Evolutionary conservation across 2,888 invertebrate genomes (phyloP).

Genomic region (Portevinia maculata): DNA sequence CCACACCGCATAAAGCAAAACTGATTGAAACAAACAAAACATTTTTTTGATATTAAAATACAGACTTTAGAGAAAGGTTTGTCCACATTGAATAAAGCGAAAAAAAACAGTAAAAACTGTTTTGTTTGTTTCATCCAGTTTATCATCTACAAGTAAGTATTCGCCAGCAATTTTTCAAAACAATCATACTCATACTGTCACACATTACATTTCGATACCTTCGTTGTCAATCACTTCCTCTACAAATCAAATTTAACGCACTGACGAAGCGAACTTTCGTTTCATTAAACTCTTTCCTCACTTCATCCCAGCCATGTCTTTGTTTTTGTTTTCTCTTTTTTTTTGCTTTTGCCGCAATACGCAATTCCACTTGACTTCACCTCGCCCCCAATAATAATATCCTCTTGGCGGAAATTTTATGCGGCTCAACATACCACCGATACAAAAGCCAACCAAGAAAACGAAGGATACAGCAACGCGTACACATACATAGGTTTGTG

Average conservation of each 20-base stretch:
- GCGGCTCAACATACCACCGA: conserved; percentile 35
- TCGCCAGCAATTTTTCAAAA: too few relatives aligned
- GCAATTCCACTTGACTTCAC: conserved; percentile 43
- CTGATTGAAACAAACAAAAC: too few relatives aligned
- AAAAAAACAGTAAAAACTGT: too few relatives aligned
- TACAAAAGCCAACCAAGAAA: conserved; percentile 13
- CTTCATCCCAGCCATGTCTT: conserved; percentile 7
- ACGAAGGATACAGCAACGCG: conserved; percentile 13
- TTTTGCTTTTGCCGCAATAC: conserved; percentile 26
- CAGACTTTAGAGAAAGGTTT: too few relatives aligned
- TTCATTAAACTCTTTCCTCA: conserved; percentile 29
- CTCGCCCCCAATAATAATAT: conserved; percentile 49
- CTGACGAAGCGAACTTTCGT: conserved; percentile 44
- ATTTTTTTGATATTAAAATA: too few relatives aligned
- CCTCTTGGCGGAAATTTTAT: conserved; percentile 60
- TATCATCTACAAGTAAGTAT: too few relatives aligned
- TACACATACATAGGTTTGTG: too few relatives aligned
- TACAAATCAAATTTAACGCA: conserved; percentile 65
- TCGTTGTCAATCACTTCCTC: conserved; percentile 1
- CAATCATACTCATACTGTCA: too few relatives aligned
- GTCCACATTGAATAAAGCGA: too few relatives aligned
- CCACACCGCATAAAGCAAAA: too few relatives aligned
- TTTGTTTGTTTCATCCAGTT: too few relatives aligned
- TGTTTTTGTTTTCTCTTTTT: background rate
- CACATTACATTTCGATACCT: background rate